These are phyloP conservation scores for Damaliscus lunatus DNA, from an alignment of 2,113 vertebrate species.

Conservation along the genomic window DNA sequence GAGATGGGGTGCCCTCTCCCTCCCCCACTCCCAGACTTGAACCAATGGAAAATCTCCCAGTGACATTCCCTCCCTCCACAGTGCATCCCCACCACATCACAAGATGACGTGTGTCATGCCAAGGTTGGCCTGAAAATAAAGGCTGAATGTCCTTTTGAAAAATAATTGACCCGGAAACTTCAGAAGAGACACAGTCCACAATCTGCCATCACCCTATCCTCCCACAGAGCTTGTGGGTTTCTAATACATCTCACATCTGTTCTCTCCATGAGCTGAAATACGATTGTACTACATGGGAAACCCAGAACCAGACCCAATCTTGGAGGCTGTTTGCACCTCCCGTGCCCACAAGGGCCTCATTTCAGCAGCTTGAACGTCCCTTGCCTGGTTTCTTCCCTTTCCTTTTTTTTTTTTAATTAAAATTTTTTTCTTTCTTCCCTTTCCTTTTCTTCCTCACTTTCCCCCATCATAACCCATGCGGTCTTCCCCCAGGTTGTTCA, in stretches of 20 bases:
- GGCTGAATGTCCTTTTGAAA: neutral
- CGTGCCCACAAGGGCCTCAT: accelerated
- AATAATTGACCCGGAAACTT: neutral
- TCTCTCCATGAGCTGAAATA: neutral
- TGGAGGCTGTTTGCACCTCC: neutral
- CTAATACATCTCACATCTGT: neutral
- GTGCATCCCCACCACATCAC: no score
- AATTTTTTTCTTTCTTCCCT: neutral
- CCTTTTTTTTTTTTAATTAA: neutral
- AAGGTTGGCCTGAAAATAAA: neutral
- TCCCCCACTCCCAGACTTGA: neutral
- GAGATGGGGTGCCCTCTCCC: neutral
- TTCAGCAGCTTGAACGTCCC: neutral
- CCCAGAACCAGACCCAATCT: accelerated
- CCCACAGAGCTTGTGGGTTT: neutral
- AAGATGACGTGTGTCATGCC: neutral
- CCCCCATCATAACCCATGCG: neutral
- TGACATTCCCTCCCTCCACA: neutral
- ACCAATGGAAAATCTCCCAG: neutral
- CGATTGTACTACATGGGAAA: neutral
- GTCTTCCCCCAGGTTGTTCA: neutral
- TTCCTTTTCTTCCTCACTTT: no score
- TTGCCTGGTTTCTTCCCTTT: neutral
- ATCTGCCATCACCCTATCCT: neutral
- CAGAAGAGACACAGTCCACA: neutral